Evolutionary conservation across 2,113 vertebrate species (phyloP), one percentile per base, ranked within the genome.

Genomic region (Heliornis fulica): DNA sequence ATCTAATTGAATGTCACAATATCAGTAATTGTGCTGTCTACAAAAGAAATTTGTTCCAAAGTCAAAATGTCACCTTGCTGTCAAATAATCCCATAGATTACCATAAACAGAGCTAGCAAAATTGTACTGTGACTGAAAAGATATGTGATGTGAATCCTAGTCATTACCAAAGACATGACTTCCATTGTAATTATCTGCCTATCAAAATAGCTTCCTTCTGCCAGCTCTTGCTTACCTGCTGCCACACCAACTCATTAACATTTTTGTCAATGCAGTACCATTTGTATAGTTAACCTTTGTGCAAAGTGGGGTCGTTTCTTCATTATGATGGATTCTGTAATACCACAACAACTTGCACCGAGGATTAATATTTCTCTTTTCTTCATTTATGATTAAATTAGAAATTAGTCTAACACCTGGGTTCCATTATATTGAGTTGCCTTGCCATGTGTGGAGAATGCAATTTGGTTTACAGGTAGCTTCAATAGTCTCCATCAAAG

Each of bases 31-130:
- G 93, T 91, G 46, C 89, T 97, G 97, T 94, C 91, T 94, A 72
- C 95, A 91, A 96, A 94, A 97, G 89, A 97, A 96, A 97, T 95
- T 96, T 96, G 70, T 97, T 98, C 60, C 94, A 96, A 98, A 97
- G 96, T 98, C 93, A 97, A 97, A 97, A 94, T 98, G 97, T 97
- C 97, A 97, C 91, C 96, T 97, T 98, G 87, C 96, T 97, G 97
- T 97, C 97, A 97, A 97, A 97, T 97, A 98, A 98, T 98, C 96
- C 95, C 87, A 84, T 83, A 96, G 96, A 97, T 98, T 95, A 96
- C 94, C 93, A 90, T 97, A 97, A 97, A 97, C 92, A 97, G 95
- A 95, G 91, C 96, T 82, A 50, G 85, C 7, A 3, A 97, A 97
- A 98, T 95, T 98, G 95, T 93, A 63, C 89, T 92, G 84, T 97